Percentiles rank a stretch among this genome's conserved stretches.
phyloP scores from a whole-genome alignment of 2,113 vertebrate genomes.

The Callipepla californica region DNA sequence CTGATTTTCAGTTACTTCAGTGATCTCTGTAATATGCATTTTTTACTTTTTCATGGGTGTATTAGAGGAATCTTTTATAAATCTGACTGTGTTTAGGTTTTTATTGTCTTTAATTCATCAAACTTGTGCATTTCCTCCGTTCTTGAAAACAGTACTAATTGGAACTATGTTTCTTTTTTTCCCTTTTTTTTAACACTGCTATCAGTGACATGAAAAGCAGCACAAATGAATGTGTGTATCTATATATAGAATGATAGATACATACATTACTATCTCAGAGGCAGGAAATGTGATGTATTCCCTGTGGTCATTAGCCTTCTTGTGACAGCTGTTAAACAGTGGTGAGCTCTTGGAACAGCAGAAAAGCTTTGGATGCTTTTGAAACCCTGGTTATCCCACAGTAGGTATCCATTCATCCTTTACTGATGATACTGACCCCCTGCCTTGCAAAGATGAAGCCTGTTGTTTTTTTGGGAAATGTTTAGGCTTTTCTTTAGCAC shows the following conservation, averaged over 20 bases:
- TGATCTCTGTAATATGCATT: background rate
- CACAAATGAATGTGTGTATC: background rate
- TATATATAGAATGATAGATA: background rate
- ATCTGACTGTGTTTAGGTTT: background rate
- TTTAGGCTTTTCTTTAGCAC: constrained; percentile 21
- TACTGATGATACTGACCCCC: constrained; percentile 24
- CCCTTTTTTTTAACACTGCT: background rate
- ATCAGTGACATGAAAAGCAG: background rate
- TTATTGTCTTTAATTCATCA: background rate
- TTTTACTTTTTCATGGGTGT: background rate
- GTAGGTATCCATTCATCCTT: constrained; percentile 22
- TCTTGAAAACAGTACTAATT: background rate
- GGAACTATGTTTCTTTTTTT: background rate
- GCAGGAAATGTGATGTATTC: background rate
- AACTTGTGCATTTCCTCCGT: fast-evolving
- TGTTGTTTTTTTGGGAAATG: background rate
- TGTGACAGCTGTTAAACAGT: constrained; percentile 35
- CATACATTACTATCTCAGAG: background rate
- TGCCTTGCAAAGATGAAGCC: background rate
- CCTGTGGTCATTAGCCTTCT: background rate
- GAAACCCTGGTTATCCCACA: background rate
- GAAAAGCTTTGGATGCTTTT: background rate
- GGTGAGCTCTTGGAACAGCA: constrained; percentile 5
- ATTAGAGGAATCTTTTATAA: background rate
- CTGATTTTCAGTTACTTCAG: background rate